These are phyloP conservation scores for Chaetogeoica ovagalla DNA, from an alignment of 2,888 invertebrate species.

Conservation along the genomic window DNA sequence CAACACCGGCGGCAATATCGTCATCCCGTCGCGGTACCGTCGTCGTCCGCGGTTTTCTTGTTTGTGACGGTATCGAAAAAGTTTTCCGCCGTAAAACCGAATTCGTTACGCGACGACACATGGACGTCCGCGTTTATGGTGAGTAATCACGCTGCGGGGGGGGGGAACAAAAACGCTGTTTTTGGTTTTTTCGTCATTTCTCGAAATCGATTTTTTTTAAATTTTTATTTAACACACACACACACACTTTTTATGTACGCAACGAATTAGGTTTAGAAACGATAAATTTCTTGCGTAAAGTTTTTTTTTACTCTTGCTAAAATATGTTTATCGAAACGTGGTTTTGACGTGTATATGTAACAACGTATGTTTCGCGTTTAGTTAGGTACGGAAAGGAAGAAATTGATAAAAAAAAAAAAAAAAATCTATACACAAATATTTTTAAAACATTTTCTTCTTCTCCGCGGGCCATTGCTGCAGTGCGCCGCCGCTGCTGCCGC, in stretches of 20 bases:
- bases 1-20: neutral
- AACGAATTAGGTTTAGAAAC: slow-evolving; percentile 17
- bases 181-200: no score
- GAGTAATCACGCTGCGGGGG: no score
- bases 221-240: no score
- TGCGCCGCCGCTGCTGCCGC: slow-evolving; percentile 1
- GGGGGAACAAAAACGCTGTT: no score
- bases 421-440: slow-evolving; percentile 22
- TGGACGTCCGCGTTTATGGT: slow-evolving; percentile 31
- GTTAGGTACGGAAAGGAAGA: slow-evolving; percentile 7
- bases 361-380: neutral
- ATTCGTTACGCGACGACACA: slow-evolving; percentile 3
- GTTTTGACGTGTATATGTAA: slow-evolving; percentile 11
- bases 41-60: neutral
- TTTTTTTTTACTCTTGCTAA: slow-evolving; percentile 11
- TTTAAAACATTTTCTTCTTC: slow-evolving; percentile 10
- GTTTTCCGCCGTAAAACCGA: neutral
- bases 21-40: neutral
- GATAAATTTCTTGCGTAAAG: slow-evolving; percentile 40
- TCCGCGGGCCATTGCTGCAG: neutral
- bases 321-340: slow-evolving; percentile 31
- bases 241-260: no score
- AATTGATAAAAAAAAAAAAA: neutral
- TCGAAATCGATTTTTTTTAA: no score
- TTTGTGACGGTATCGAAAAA: slow-evolving; percentile 2